Conservation (phyloP, 2,113 vertebrate species). For the Microcebus murinus region DNA sequence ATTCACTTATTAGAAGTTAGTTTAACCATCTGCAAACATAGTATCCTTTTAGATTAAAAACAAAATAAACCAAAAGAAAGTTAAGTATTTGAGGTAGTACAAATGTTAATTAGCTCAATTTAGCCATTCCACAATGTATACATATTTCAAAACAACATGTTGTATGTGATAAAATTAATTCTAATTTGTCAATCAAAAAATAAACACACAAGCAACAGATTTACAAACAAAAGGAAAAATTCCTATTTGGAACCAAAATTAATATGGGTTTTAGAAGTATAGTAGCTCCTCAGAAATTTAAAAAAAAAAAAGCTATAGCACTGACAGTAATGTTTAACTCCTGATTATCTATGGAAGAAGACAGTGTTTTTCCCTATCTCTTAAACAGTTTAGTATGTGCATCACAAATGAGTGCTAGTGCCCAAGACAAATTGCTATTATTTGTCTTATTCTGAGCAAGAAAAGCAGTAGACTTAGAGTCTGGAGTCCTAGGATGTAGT, state of each 20-base stretch:
- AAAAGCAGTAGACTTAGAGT: not conserved
- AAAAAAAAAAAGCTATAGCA: not conserved
- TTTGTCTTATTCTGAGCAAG: constrained; percentile 33
- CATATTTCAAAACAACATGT: not conserved
- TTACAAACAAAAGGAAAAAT: constrained; percentile 5
- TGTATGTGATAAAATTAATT: not conserved
- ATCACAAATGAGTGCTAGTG: not conserved
- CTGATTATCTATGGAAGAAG: not conserved
- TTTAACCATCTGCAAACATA: not conserved
- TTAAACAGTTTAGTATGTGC: not conserved
- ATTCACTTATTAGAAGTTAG: not conserved
- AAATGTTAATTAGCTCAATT: not conserved
- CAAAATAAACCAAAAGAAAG: not conserved
- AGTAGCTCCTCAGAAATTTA: not conserved
- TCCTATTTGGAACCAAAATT: constrained; percentile 6
- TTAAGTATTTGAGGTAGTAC: not conserved
- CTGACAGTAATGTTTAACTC: not conserved
- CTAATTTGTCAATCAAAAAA: not conserved
- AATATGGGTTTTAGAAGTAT: constrained; percentile 35
- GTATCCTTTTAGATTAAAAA: constrained; percentile 18
- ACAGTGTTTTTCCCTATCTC: not conserved
- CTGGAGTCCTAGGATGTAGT: not conserved
- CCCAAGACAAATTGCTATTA: not conserved
- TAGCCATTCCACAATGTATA: not conserved
- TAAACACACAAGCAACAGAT: not conserved